Evolutionary conservation across 2,888 invertebrate genomes (phyloP).

Genomic region (Zygaena filipendulae): DNA sequence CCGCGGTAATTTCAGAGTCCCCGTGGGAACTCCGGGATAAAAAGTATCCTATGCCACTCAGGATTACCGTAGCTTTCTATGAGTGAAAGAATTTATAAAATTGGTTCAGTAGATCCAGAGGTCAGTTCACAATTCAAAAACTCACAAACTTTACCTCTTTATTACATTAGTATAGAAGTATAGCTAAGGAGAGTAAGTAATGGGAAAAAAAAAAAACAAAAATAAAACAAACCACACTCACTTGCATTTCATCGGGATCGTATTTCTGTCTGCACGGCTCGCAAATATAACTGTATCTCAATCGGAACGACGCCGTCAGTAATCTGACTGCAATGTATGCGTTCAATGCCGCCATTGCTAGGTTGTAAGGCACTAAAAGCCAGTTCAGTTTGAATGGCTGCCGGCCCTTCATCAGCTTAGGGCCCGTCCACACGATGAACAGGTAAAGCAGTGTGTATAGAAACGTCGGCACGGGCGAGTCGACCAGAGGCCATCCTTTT

Average conservation of each 20-base stretch:
- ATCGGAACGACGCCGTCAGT: slow-evolving; percentile 76
- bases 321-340: slow-evolving; percentile 85
- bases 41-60: no score
- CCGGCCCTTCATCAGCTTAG: slow-evolving; percentile 82
- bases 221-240: no score
- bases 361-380: slow-evolving; percentile 85
- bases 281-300: slow-evolving; percentile 87
- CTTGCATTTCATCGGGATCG: slow-evolving; percentile 84
- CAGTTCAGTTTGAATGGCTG: slow-evolving; percentile 80
- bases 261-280: slow-evolving; percentile 83
- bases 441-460: slow-evolving; percentile 78
- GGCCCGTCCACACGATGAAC: slow-evolving; percentile 82
- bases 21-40: no score
- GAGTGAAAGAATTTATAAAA: no score
- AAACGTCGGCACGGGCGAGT: slow-evolving; percentile 81
- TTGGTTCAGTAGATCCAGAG: no score
- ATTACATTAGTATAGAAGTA: no score
- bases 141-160: no score
- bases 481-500: slow-evolving; percentile 86
- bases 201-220: no score
- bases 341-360: slow-evolving; percentile 85
- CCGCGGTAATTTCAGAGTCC: no score
- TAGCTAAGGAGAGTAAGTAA: no score
- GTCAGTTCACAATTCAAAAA: no score
- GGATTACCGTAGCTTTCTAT: no score